These are phyloP conservation scores for Orussus abietinus DNA, from an alignment of 1,140 invertebrate genomes.

Conservation along the genomic window DNA sequence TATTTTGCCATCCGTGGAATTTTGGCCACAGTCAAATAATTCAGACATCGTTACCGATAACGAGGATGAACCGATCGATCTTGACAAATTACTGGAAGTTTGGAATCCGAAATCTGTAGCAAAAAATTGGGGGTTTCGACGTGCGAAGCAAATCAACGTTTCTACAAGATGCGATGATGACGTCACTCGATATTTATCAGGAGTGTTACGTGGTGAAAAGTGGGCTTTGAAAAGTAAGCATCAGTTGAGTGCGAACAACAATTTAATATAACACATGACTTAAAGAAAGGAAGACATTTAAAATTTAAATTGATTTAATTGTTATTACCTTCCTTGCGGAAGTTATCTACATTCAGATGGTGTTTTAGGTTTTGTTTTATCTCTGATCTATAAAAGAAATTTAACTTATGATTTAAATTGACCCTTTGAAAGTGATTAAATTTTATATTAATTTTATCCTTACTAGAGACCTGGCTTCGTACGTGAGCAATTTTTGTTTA, in stretches of 20 bases:
- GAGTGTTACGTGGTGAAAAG: conserved; percentile 13
- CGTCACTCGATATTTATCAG: conserved; percentile 21
- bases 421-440: too few relatives aligned
- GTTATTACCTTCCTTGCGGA: neutral
- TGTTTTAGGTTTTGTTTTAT: neutral
- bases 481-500: too few relatives aligned
- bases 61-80: conserved; percentile 1
- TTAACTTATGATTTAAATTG: too few relatives aligned
- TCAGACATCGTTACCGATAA: neutral
- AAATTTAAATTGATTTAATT: conserved; percentile 1
- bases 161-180: conserved; percentile 19
- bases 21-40: conserved; percentile 18
- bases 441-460: too few relatives aligned
- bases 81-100: conserved; percentile 22
- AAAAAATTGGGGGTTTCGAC: conserved; percentile 14
- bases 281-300: neutral
- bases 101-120: conserved; percentile 23
- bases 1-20: neutral
- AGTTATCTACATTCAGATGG: neutral
- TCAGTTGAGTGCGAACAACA: neutral
- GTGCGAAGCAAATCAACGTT: conserved; percentile 10
- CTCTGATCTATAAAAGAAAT: too few relatives aligned
- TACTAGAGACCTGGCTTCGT: too few relatives aligned
- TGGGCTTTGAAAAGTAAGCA: conserved; percentile 32
- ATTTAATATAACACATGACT: neutral